Evolutionary conservation across 2,888 invertebrate genomes (phyloP).

Genomic region (Drosophila subsilvestris): DNA sequence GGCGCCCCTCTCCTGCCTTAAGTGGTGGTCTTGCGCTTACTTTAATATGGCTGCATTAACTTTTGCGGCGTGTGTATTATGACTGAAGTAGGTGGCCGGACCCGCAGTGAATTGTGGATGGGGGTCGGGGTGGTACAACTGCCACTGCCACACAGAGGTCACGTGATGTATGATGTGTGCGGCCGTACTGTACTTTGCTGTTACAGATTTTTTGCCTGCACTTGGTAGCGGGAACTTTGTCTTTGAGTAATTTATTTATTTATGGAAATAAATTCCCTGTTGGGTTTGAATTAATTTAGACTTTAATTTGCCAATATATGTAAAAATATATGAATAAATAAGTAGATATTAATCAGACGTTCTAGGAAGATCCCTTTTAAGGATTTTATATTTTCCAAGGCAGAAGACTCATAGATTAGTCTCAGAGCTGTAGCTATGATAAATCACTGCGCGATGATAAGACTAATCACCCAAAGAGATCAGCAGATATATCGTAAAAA

Average conservation of each 20-base stretch:
- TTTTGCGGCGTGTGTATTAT: constrained; percentile 69
- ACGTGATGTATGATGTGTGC: constrained; percentile 51
- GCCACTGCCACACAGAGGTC: constrained; percentile 39
- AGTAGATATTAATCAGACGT: too few relatives aligned
- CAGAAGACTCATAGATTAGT: background rate
- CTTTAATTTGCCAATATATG: background rate
- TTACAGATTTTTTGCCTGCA: background rate
- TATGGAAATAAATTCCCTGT: background rate
- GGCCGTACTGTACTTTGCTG: constrained; percentile 55
- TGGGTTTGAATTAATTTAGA: background rate
- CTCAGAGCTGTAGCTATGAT: background rate
- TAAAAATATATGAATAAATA: too few relatives aligned
- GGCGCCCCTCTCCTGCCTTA: constrained; percentile 56
- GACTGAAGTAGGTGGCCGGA: constrained; percentile 78
- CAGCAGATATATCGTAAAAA: too few relatives aligned
- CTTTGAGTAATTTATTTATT: background rate
- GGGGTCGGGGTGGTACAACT: background rate
- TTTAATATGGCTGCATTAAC: constrained; percentile 77
- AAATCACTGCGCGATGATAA: background rate
- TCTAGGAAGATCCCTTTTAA: background rate
- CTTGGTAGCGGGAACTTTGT: too few relatives aligned
- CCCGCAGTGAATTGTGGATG: constrained; percentile 19
- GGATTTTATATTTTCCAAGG: too few relatives aligned
- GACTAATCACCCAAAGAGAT: background rate
- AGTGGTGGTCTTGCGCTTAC: constrained; percentile 76